Evolutionary conservation across 1,140 invertebrate genomes (phyloP).

Genomic region (Papilio aristodemus): DNA sequence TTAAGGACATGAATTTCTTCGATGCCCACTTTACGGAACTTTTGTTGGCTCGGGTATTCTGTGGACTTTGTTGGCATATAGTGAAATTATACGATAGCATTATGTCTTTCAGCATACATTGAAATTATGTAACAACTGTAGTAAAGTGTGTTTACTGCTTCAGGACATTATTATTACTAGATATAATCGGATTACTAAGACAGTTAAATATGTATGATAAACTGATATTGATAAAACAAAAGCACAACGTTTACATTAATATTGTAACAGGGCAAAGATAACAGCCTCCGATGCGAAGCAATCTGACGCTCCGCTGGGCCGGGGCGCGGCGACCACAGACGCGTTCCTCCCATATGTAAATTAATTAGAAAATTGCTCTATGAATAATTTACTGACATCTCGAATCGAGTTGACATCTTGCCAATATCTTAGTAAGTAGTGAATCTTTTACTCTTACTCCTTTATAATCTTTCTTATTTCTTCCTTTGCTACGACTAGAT

Average conservation of each 20-base stretch:
- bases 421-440: neutral
- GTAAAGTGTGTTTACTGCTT: too few relatives aligned
- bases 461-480: neutral
- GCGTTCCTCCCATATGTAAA: neutral
- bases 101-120: neutral
- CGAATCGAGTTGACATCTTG: neutral
- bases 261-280: slow-evolving; percentile 6
- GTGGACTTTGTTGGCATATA: slow-evolving; percentile 7
- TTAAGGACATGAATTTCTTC: slow-evolving; percentile 24
- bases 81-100: neutral
- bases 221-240: neutral
- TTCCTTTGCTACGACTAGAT: too few relatives aligned
- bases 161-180: too few relatives aligned
- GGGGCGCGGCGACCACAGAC: neutral
- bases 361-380: slow-evolving; percentile 16
- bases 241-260: neutral
- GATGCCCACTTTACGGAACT: slow-evolving; percentile 16
- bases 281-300: slow-evolving; percentile 2
- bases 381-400: slow-evolving; percentile 6
- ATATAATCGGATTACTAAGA: neutral
- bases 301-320: slow-evolving; percentile 8
- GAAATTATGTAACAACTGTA: too few relatives aligned
- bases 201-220: neutral
- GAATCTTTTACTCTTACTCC: slow-evolving; percentile 36
- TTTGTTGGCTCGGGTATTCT: neutral